A percentile compares a stretch with the other conserved stretches of the same genome.
Conservation (phyloP, 1,140 invertebrate species). For the Drosophila oshimai region DNA sequence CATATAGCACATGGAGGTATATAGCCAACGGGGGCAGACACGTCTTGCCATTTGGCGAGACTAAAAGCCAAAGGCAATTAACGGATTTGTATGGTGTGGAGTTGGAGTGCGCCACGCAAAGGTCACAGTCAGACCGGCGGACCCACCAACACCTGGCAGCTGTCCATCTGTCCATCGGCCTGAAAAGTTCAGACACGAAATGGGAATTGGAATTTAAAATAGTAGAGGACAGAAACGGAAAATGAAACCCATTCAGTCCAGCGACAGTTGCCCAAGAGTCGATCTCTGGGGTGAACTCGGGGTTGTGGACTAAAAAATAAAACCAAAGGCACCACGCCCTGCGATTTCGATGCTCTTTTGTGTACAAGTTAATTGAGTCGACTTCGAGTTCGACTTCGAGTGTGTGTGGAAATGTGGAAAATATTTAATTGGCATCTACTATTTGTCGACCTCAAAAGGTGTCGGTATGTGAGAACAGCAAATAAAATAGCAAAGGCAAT, state of each 20-base stretch:
- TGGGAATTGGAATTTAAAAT: too few relatives aligned
- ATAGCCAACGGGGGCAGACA: background rate
- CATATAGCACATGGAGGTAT: background rate
- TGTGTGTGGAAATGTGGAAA: slow-evolving; percentile 55
- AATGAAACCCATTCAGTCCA: slow-evolving; percentile 1
- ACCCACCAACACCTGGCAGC: slow-evolving; percentile 53
- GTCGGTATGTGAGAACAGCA: slow-evolving; percentile 44
- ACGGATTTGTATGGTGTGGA: slow-evolving; percentile 42
- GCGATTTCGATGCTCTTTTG: slow-evolving; percentile 46
- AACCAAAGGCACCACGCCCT: slow-evolving; percentile 32
- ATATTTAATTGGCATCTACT: slow-evolving; percentile 70
- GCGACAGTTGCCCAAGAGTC: slow-evolving; percentile 18
- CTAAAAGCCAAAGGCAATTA: slow-evolving; percentile 71
- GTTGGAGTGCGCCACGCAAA: slow-evolving; percentile 55
- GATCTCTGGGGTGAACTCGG: background rate
- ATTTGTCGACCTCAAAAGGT: slow-evolving; percentile 65
- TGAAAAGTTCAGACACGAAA: slow-evolving; percentile 58
- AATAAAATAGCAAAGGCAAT: slow-evolving; percentile 42
- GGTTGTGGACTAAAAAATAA: background rate
- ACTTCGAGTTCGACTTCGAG: background rate
- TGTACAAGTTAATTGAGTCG: slow-evolving; percentile 33
- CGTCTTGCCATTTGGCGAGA: slow-evolving; percentile 40
- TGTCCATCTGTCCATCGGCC: slow-evolving; percentile 62
- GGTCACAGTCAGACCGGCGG: slow-evolving; percentile 44
- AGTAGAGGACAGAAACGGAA: background rate